Percentiles rank a stretch among this genome's conserved stretches.
phyloP scores from a whole-genome alignment of 2,113 vertebrate species.

The Odobenus rosmarus region DNA sequence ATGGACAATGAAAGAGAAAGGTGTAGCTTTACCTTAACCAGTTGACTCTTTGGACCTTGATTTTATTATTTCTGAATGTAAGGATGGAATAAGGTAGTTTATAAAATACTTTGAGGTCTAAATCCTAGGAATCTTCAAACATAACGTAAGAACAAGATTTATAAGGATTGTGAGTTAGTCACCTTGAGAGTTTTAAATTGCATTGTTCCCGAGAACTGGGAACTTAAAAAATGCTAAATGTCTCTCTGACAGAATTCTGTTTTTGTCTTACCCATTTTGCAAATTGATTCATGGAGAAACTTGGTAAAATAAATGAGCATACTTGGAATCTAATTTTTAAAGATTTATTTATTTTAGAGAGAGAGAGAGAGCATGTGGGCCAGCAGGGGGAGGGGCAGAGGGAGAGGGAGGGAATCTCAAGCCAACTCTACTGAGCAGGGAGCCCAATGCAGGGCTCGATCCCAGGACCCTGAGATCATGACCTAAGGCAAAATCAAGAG shows the following conservation, averaged over 20 bases:
- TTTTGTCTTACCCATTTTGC: not conserved
- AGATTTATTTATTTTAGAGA: not conserved
- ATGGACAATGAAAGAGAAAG: not conserved
- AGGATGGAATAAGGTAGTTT: not conserved
- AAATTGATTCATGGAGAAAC: not conserved
- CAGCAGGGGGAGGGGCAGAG: not conserved
- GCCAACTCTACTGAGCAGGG: not conserved
- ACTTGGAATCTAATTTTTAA: slow-evolving; percentile 2
- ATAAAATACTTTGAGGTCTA: not conserved
- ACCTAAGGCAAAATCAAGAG: not conserved
- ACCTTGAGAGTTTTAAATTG: not conserved
- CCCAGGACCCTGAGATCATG: not conserved
- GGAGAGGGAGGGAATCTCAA: not conserved
- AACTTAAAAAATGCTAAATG: not conserved
- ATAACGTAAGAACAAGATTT: not conserved
- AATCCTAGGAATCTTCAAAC: not conserved
- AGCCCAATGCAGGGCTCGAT: not conserved
- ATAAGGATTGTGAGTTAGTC: not conserved
- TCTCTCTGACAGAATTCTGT: not conserved
- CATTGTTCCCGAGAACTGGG: not conserved
- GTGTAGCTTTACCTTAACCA: not conserved
- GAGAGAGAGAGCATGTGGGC: not conserved
- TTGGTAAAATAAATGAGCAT: not conserved
- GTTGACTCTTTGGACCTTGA: not conserved
- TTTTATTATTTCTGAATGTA: slow-evolving; percentile 25